These are phyloP conservation scores for Dicrostonyx torquatus DNA, from an alignment of 2,797 vertebrate species.

Conservation along the genomic window DNA sequence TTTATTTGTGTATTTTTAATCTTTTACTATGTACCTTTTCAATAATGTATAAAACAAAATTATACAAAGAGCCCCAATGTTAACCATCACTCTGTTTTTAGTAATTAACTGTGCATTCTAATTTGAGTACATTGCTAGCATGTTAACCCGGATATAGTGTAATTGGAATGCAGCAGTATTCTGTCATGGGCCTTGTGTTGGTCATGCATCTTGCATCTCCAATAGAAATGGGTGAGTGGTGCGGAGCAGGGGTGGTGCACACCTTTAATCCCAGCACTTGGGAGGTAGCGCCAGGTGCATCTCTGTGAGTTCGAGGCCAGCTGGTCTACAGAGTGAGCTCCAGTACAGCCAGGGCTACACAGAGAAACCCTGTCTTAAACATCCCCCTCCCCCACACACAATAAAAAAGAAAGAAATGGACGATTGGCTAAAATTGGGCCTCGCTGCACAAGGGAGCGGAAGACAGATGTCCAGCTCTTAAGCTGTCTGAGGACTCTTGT, in stretches of 20 bases:
- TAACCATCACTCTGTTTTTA: neutral
- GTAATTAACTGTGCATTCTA: neutral
- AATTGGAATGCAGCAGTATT: neutral
- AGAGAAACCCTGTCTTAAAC: neutral
- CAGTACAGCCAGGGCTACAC: neutral
- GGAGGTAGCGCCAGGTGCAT: neutral
- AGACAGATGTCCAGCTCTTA: neutral
- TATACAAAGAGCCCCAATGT: neutral
- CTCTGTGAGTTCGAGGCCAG: neutral
- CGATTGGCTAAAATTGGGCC: neutral
- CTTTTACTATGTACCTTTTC: constrained; percentile 38
- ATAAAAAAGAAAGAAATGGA: neutral
- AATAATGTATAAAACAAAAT: constrained; percentile 21
- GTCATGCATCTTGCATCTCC: neutral
- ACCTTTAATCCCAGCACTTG: neutral
- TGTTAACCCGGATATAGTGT: neutral
- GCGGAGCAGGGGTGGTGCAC: neutral
- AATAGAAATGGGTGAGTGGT: neutral
- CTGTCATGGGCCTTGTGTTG: neutral
- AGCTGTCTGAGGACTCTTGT: neutral
- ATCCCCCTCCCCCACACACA: no score
- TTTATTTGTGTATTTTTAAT: constrained; percentile 35
- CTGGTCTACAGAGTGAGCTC: neutral
- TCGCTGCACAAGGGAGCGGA: neutral
- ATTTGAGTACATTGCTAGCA: neutral